These are phyloP conservation scores for Pseudomyrmex flavicornis DNA, from an alignment of 1,140 invertebrate species.

Conservation along the genomic window DNA sequence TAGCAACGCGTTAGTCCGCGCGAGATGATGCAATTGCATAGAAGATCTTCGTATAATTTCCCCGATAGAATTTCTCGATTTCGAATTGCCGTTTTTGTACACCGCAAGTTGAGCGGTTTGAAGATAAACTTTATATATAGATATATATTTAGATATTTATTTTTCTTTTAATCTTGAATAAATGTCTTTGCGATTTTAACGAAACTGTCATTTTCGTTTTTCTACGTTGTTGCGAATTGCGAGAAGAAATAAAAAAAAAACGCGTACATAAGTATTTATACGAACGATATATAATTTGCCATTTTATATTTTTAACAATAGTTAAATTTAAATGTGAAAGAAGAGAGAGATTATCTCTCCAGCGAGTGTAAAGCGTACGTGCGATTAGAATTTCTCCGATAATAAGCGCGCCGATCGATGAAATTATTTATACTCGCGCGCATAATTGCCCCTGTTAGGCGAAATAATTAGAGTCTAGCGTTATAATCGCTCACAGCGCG, in stretches of 20 bases:
- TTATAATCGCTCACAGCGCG: constrained; percentile 32
- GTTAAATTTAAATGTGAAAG: neutral
- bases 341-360: neutral
- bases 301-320: neutral
- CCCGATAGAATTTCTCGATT: too few species aligned
- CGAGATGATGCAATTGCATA: too few species aligned
- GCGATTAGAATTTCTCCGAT: constrained; percentile 6
- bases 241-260: neutral
- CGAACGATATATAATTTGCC: neutral
- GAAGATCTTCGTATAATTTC: too few species aligned
- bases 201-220: neutral
- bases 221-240: neutral
- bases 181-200: too few species aligned
- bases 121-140: neutral
- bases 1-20: neutral
- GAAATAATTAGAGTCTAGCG: constrained; percentile 33
- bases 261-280: neutral
- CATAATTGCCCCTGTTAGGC: constrained; percentile 46
- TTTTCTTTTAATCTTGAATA: too few species aligned
- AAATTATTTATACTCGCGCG: constrained; percentile 25
- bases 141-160: too few species aligned
- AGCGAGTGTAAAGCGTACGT: neutral
- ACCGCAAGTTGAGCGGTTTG: neutral
- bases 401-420: constrained; percentile 31
- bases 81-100: too few species aligned